Evolutionary conservation across 2,888 invertebrate genomes (phyloP), one percentile per base, ranked within the genome.

Genomic region (Orthonychiurus folsomi): DNA sequence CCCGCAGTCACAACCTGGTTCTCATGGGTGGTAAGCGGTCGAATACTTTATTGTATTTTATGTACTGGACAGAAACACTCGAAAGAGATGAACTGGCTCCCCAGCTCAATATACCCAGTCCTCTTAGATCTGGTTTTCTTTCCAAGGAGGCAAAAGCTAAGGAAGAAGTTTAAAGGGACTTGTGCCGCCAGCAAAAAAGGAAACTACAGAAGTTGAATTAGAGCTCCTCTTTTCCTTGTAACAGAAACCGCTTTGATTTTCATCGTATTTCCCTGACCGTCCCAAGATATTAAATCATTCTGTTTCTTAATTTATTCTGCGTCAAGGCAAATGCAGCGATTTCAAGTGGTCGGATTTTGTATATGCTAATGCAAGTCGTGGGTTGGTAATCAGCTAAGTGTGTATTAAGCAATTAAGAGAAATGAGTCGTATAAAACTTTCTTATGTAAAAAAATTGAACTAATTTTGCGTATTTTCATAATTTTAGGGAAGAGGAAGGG

Each of bases 401-500:
- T 37, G 5, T 37, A 37, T 37, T 5, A 37, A 37, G 37, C 15
- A 37, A 37, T 37, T 37, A n/a, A n/a, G n/a, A n/a, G n/a, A n/a
- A n/a, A n/a, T n/a, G n/a, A n/a, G n/a, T n/a, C n/a, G n/a, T n/a
- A n/a, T n/a, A n/a, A n/a, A n/a, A n/a, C 23, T 12, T 37, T 15
- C 37, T 37, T 37, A 15, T 9, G 37, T 37, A 37, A 9, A 5
- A 37, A 37, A 9, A 9, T 37, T 37, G 15, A 37, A 9, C 5
- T 37, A 9, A 37, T 9, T 37, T 37, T 37, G 15, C 5, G 9
- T 37, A 5, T 37, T 37, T 37, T 37, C 5, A 9, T 5, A 37
- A 37, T 80, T 73, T 50, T 79, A 94, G 93, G 85, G 97, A 99
- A 77, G 99, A 99, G 79, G 99, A 99, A 81, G 99, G 99, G 15